Percentiles rank a stretch among this genome's conserved stretches.
Evolutionary conservation across 2,888 invertebrate genomes (phyloP).

Genomic region (Andrena chrysosceles): DNA sequence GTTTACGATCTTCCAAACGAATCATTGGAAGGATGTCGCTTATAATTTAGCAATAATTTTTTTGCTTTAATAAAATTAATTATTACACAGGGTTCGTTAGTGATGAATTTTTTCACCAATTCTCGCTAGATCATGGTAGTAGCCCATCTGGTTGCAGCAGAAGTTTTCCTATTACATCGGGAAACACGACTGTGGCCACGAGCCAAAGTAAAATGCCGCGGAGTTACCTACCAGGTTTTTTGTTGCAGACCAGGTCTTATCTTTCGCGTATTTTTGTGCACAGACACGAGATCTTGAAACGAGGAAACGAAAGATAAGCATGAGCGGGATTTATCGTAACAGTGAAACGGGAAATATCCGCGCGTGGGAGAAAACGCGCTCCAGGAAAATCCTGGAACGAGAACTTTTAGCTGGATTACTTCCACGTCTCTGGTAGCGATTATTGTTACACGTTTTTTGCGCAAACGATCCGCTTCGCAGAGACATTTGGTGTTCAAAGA

Average conservation of each 20-base stretch:
- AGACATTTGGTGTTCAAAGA: neutral
- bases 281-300: neutral
- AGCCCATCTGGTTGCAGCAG: neutral
- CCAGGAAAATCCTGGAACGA: constrained; percentile 18
- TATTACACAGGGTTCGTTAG: neutral
- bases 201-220: constrained; percentile 15
- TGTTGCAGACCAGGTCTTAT: constrained; percentile 7
- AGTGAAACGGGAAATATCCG: constrained; percentile 18
- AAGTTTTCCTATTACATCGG: constrained; percentile 4
- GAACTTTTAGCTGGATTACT: constrained; percentile 31
- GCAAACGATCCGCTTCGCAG: neutral
- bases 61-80: too few relatives aligned
- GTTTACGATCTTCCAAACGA: neutral
- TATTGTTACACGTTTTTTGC: constrained; percentile 8
- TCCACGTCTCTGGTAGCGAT: neutral
- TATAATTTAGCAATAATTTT: too few relatives aligned
- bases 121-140: neutral
- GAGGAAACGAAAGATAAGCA: constrained; percentile 42
- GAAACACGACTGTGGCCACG: constrained; percentile 4
- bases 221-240: neutral
- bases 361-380: neutral
- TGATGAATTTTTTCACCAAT: neutral
- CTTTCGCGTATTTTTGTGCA: constrained; percentile 21
- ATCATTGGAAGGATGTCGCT: neutral
- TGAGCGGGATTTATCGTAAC: constrained; percentile 14